Base-by-base conservation (phyloP, 2,888 invertebrate species). In the Didymodactylos carnosus region DNA sequence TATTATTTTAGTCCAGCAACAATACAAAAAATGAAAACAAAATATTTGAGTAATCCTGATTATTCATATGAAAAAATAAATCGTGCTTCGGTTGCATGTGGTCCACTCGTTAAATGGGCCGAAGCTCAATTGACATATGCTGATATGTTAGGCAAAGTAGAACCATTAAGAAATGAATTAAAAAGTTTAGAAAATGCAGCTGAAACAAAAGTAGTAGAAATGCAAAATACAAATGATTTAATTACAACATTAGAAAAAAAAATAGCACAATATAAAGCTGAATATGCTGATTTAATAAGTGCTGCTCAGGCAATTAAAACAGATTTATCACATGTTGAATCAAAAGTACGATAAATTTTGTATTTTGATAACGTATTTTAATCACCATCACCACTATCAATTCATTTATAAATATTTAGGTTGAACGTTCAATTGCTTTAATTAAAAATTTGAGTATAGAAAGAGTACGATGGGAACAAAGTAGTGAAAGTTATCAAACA, bases 101-200 rank as follows among this genome's bases (percentile, higher is more conserved):
- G 98, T 43, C 98, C 98, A 79, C 90, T 99, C 89, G 97, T 98
- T 19, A 98, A 98, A 87, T 99, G 98, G 98, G 97, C 95, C 69
- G 92, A 92, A 79, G 98, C 98, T 77, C 97, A 97, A 89, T 91
- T 94, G 75, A 91, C 92, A 85, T 99, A 95, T 83, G 94, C 98
- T 0, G 95, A 97, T 82, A 98, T 99, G 93, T 87, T 99, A 83
- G 95, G 95, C 85, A 91, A 93, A 76, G 94, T 98, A 0, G 98
- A 98, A 81, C 98, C 98, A 0, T 86, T 99, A 72, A 88, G 98
- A 72, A 93, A 93, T 79, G 98, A 98, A 84, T 86, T 99, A 70
- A 86, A 89, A 78, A 91, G 91, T 5, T 85, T 99, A 53, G 94
- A 98, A 84, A 88, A 89, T 76, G 93, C 91, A 81, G 95, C 98